Conservation (phyloP, 2,113 vertebrate genomes). For the Oryzias curvinotus region DNA sequence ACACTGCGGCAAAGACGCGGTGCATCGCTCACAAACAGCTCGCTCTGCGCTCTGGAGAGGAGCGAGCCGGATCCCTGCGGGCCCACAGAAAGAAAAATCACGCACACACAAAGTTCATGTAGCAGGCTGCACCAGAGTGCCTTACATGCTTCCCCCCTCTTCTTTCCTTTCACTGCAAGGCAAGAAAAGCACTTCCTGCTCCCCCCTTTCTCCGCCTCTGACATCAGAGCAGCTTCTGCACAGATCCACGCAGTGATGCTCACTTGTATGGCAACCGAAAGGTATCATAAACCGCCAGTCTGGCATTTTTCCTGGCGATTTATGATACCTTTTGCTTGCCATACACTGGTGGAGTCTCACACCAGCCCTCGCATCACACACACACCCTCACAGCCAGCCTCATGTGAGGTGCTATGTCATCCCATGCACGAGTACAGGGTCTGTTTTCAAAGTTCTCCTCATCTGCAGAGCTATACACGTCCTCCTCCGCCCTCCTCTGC, state of each 20-base stretch:
- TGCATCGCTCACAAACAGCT: conserved; percentile 43
- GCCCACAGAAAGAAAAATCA: conserved; percentile 33
- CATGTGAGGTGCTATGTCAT: conserved; percentile 41
- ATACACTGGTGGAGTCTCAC: too few species aligned
- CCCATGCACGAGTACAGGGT: conserved; percentile 16
- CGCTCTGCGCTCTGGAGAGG: conserved; percentile 43
- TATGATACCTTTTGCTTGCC: too few species aligned
- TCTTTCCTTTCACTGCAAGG: conserved; percentile 17
- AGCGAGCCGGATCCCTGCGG: conserved; percentile 40
- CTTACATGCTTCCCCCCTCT: conserved; percentile 17
- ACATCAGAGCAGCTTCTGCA: conserved; percentile 43
- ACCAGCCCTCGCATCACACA: not conserved
- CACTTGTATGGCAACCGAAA: conserved; percentile 4
- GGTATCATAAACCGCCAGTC: too few species aligned
- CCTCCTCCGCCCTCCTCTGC: conserved; percentile 19
- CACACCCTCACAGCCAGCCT: conserved; percentile 1
- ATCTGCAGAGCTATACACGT: conserved; percentile 1
- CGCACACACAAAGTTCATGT: conserved; percentile 48
- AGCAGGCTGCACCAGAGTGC: conserved; percentile 17
- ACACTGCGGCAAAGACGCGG: conserved; percentile 30
- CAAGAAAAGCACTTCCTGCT: conserved; percentile 49
- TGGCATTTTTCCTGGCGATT: too few species aligned
- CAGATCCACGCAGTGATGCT: conserved; percentile 28
- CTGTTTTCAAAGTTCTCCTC: conserved; percentile 1
- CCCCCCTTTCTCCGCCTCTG: conserved; percentile 23